Conservation (phyloP, 1,140 invertebrate genomes). For the Drosophila takahashii region DNA sequence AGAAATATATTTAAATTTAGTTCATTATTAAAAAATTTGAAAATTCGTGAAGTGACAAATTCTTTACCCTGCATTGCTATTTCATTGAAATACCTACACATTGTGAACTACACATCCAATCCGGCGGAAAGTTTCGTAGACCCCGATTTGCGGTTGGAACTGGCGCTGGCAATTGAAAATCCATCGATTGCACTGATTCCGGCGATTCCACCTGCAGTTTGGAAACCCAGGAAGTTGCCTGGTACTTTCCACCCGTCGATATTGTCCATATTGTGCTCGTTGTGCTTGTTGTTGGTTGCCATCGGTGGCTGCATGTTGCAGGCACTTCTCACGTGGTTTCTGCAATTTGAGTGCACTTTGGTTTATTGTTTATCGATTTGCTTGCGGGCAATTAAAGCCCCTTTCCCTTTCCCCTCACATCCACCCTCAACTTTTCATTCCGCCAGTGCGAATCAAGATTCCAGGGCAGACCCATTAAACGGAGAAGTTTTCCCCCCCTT, state of each 20-base stretch:
- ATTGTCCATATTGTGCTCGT: slow-evolving; percentile 4
- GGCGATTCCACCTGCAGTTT: slow-evolving; percentile 1
- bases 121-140: neutral
- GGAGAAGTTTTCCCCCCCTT: slow-evolving; percentile 18
- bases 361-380: slow-evolving; percentile 70
- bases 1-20: too few species aligned
- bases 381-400: slow-evolving; percentile 50
- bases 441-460: slow-evolving; percentile 19
- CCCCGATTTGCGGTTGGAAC: slow-evolving; percentile 22
- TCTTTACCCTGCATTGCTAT: neutral
- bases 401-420: neutral
- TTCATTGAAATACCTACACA: neutral
- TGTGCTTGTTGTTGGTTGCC: slow-evolving; percentile 8
- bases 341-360: slow-evolving; percentile 62
- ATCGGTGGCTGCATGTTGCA: slow-evolving; percentile 24
- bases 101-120: neutral
- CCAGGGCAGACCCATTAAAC: slow-evolving; percentile 41
- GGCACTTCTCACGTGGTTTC: slow-evolving; percentile 46
- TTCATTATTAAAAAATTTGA: too few species aligned
- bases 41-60: too few species aligned
- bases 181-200: slow-evolving; percentile 7
- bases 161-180: slow-evolving; percentile 18
- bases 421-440: slow-evolving; percentile 1
- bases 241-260: neutral
- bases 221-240: slow-evolving; percentile 5